These are phyloP conservation scores for Cydia pomonella DNA, from an alignment of 1,140 invertebrate genomes.

Conservation along the genomic window DNA sequence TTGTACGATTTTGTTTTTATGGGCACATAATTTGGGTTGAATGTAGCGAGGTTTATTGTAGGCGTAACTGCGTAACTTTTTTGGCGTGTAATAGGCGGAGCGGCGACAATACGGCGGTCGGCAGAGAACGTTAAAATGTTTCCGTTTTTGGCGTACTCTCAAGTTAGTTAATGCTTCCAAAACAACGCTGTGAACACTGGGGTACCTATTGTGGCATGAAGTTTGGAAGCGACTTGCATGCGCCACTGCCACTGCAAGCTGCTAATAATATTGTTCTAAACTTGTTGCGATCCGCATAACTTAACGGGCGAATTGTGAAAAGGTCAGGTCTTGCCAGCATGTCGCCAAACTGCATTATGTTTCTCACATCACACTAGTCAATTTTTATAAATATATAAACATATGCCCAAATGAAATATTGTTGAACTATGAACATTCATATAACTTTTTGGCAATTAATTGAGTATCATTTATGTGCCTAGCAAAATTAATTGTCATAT, in stretches of 20 bases:
- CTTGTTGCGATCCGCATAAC: slow-evolving; percentile 33
- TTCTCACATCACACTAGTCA: not conserved
- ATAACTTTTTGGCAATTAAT: too few species aligned
- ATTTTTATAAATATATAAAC: too few species aligned
- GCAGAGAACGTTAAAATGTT: slow-evolving; percentile 66
- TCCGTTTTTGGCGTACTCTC: slow-evolving; percentile 73
- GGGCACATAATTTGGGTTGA: slow-evolving; percentile 9
- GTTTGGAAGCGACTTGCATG: slow-evolving; percentile 52
- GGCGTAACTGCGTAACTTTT: slow-evolving; percentile 45
- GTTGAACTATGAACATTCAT: too few species aligned
- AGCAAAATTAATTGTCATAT: too few species aligned
- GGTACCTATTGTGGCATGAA: slow-evolving; percentile 60
- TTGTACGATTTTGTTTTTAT: slow-evolving; percentile 35
- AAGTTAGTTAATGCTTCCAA: slow-evolving; percentile 77
- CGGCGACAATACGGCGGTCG: slow-evolving; percentile 61
- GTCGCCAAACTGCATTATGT: not conserved
- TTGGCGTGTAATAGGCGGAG: slow-evolving; percentile 63
- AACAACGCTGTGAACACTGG: slow-evolving; percentile 68
- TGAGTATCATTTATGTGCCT: too few species aligned
- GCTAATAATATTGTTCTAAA: slow-evolving; percentile 43
- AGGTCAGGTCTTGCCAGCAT: slow-evolving; percentile 2
- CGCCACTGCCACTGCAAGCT: slow-evolving; percentile 40
- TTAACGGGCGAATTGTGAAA: slow-evolving; percentile 24
- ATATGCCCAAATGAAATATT: too few species aligned
- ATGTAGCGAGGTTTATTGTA: slow-evolving; percentile 29